Base-by-base conservation (phyloP, 64 coral and sea anemone genomes). In the Anthopleura sola region DNA sequence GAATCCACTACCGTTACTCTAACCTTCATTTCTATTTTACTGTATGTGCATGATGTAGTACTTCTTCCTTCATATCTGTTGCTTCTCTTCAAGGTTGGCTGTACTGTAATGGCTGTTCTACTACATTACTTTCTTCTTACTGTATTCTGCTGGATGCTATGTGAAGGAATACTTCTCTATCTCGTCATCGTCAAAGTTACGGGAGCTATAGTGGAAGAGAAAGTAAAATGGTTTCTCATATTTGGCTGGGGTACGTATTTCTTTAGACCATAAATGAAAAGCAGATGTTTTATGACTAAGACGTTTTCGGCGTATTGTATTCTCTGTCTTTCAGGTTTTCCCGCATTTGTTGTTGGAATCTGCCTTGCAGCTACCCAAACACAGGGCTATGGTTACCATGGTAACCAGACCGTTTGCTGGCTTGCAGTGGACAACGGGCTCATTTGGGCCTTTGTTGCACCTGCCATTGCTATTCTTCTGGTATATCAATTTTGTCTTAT, bases 131-230 rank as follows among this genome's bases (percentile, higher is more conserved):
- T 89, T 71, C n/a, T 89, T 34, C 87, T 93, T 24, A 60, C 91
- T 26, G 75, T 89, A n/a, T 93, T 93, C 71, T 87, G 82, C 20
- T 93, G 91, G 91, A 89, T 93, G 86, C 51, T 93, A 19, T 93
- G 87, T 34, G 91, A 93, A 36, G 91, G 82, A 36, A 50, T 86
- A 12, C 86, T 86, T 75, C 64, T 89, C 13, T 93, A 89, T 81
- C 36, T 86, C 46, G 14, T 85, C 18, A 62, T 93, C 19, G 85
- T 85, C 17, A 87, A 86, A 57, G 75, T 83, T 1, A 54, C 84
- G 76, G 90, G 85, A 40, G 64, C 24, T 3, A 19, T 46, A 6
- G 32, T 40, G 5, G 23, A 77, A 33, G 80, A 83, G 24, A 83
- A 92, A 50, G 33, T 87, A 24, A 84, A 75, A 32, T 75, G 48